Evolutionary conservation across 2,888 invertebrate genomes (phyloP).

Genomic region (Andricus quercusramuli): DNA sequence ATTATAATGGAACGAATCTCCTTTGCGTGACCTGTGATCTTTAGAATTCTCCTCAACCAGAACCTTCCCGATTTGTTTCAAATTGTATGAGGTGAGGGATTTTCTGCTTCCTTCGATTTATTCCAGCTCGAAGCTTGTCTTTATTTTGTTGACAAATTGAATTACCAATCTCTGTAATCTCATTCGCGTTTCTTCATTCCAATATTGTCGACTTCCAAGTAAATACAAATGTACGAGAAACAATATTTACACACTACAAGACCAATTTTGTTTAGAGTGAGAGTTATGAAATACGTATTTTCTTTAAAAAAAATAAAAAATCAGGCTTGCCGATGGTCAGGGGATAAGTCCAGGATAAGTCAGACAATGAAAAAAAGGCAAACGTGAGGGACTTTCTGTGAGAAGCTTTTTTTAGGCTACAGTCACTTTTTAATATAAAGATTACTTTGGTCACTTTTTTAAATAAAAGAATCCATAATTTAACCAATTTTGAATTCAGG

Average conservation of each 20-base stretch:
- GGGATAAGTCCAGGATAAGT: no score
- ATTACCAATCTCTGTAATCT: slow-evolving; percentile 12
- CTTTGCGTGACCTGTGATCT: slow-evolving; percentile 21
- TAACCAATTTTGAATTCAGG: no score
- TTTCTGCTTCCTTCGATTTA: slow-evolving; percentile 23
- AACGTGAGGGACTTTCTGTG: no score
- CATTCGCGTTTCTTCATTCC: not conserved
- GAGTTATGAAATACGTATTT: no score
- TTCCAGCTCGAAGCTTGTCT: not conserved
- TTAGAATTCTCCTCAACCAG: slow-evolving; percentile 4
- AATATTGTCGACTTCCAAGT: slow-evolving; percentile 13
- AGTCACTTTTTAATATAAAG: no score
- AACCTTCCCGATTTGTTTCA: slow-evolving; percentile 23
- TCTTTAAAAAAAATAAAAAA: no score
- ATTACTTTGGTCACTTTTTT: no score
- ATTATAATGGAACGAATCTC: slow-evolving; percentile 4
- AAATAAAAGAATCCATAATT: no score
- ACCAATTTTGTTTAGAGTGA: not conserved
- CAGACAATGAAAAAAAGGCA: no score
- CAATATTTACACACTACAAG: not conserved
- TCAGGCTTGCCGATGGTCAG: no score
- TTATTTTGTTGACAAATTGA: slow-evolving; percentile 25
- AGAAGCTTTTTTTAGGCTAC: no score
- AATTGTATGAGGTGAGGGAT: slow-evolving; percentile 17
- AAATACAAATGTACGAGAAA: not conserved